Conservation (phyloP, 2,797 vertebrate genomes). For the Anolis apletophallus region DNA sequence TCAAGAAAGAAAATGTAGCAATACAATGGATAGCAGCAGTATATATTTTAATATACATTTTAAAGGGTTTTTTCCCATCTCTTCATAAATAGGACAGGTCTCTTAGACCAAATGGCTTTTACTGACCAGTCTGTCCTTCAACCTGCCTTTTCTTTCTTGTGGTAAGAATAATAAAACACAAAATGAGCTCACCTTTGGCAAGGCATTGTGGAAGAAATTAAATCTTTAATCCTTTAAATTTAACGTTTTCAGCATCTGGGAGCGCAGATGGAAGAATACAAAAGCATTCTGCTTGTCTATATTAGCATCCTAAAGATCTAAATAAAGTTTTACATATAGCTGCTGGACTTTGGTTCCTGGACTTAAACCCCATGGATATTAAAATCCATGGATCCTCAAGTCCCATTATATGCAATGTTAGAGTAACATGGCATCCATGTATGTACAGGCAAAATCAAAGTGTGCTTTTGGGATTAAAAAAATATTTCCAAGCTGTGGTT, state of each 20-base stretch:
- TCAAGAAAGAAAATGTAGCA: constrained; percentile 42
- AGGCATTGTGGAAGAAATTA: constrained; percentile 27
- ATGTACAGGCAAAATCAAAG: no score
- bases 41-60: neutral
- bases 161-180: constrained; percentile 40
- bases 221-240: constrained; percentile 24
- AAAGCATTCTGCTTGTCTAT: constrained; percentile 52
- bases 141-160: neutral
- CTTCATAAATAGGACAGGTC: constrained; percentile 36
- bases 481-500: no score
- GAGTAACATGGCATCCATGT: no score
- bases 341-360: no score
- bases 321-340: neutral
- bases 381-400: no score
- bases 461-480: no score
- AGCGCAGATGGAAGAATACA: constrained; percentile 48
- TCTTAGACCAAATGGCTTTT: constrained; percentile 51
- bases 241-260: constrained; percentile 37
- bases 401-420: no score
- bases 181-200: constrained; percentile 43
- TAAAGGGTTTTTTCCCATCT: neutral
- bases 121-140: constrained; percentile 34
- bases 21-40: constrained; percentile 49
- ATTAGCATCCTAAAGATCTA: constrained; percentile 4
- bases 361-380: no score